Percentiles rank a stretch among this genome's conserved stretches.
These are phyloP conservation scores for Dynastes tityus DNA, from an alignment of 2,888 invertebrate genomes.

Conservation along the genomic window DNA sequence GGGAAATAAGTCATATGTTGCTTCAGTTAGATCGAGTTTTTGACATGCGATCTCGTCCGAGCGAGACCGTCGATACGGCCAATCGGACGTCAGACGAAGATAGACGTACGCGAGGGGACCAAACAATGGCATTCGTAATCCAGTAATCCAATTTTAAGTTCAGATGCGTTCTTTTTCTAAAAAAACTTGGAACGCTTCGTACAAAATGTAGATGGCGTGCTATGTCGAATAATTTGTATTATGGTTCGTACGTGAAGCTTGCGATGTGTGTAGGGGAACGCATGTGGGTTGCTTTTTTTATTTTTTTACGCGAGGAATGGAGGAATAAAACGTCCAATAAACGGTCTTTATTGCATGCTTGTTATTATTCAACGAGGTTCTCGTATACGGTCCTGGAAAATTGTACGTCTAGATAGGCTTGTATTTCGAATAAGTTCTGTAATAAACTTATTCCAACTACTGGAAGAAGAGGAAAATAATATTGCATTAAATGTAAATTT, in stretches of 20 bases:
- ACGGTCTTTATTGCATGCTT: constrained; percentile 15
- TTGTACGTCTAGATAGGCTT: too few relatives aligned
- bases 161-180: constrained; percentile 49
- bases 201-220: constrained; percentile 18
- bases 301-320: constrained; percentile 9
- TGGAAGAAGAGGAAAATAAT: too few relatives aligned
- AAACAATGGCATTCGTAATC: constrained; percentile 57
- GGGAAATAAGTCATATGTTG: constrained; percentile 61
- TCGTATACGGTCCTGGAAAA: too few relatives aligned
- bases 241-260: constrained; percentile 1
- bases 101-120: constrained; percentile 50
- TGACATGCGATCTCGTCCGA: constrained; percentile 58
- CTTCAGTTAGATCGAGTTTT: constrained; percentile 59
- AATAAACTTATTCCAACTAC: too few relatives aligned
- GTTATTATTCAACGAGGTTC: too few relatives aligned
- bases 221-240: too few relatives aligned
- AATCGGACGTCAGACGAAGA: constrained; percentile 37
- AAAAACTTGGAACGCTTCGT: constrained; percentile 1
- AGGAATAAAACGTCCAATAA: constrained; percentile 26
- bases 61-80: constrained; percentile 27
- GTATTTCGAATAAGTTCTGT: too few relatives aligned
- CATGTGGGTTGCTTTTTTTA: constrained; percentile 10
- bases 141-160: constrained; percentile 59
- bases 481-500: too few relatives aligned
- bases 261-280: background rate